These are phyloP conservation scores for Rhipidura dahli DNA, from an alignment of 2,113 vertebrate genomes.

Conservation along the genomic window DNA sequence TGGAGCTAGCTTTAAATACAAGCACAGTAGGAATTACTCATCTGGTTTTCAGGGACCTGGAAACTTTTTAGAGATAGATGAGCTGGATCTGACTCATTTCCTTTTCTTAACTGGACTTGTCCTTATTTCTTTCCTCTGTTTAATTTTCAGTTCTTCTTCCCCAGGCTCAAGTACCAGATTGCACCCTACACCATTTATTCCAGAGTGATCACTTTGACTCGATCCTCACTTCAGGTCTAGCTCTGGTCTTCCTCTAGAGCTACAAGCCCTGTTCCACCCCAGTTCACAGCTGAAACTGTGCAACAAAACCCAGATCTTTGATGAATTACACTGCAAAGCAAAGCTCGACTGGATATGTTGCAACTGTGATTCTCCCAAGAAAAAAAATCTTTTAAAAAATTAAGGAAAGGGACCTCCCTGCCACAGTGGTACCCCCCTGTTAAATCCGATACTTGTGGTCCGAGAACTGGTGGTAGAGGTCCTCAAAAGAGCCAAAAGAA, in stretches of 20 bases:
- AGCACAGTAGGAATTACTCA: neutral
- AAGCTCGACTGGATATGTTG: neutral
- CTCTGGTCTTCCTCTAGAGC: neutral
- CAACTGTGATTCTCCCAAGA: neutral
- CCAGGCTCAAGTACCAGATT: neutral
- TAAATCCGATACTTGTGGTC: neutral
- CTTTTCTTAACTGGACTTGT: neutral
- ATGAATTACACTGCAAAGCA: neutral
- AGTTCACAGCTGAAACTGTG: neutral
- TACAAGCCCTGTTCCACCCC: neutral
- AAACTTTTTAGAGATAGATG: neutral
- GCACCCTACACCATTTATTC: neutral
- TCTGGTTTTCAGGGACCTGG: neutral
- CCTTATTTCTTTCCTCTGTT: neutral
- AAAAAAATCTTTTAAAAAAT: too few relatives aligned
- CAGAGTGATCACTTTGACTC: neutral
- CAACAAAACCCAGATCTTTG: neutral
- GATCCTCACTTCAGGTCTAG: neutral
- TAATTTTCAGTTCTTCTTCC: neutral
- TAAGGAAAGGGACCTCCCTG: neutral
- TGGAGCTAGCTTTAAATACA: neutral
- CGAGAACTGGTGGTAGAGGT: neutral
- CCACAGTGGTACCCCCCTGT: neutral
- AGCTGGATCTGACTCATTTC: neutral
- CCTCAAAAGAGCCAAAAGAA: neutral